Conservation (phyloP, 1,140 invertebrate species). For the Tribolium castaneum region DNA sequence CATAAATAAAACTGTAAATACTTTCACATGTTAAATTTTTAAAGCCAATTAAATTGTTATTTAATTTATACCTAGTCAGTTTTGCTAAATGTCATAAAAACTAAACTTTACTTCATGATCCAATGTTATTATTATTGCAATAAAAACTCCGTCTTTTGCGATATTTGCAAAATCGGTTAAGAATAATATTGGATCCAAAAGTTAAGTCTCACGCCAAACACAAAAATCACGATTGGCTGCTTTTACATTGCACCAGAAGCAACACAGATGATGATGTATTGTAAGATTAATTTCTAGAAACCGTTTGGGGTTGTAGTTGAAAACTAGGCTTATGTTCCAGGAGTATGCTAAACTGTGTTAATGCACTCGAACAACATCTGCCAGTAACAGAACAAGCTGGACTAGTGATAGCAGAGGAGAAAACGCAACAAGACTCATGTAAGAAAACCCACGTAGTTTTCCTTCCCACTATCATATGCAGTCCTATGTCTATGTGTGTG, state of each 20-base stretch:
- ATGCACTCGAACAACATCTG: conserved; percentile 82
- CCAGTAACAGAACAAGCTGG: conserved; percentile 79
- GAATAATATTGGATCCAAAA: conserved; percentile 4
- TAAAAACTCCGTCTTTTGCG: neutral
- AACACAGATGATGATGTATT: conserved; percentile 33
- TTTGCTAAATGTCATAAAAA: conserved; percentile 22
- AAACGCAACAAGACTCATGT: conserved; percentile 84
- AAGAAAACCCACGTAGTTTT: conserved; percentile 65
- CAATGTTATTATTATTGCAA: neutral
- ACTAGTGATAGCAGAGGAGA: conserved; percentile 81
- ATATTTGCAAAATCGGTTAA: neutral
- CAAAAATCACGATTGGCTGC: conserved; percentile 27
- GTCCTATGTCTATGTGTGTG: conserved; percentile 33
- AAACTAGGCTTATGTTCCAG: conserved; percentile 70
- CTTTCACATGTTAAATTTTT: conserved; percentile 1
- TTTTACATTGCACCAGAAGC: conserved; percentile 27
- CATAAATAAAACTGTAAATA: neutral
- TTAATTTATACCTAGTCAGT: conserved; percentile 9
- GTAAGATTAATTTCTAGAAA: conserved; percentile 37
- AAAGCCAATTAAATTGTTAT: neutral
- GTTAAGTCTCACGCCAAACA: conserved; percentile 22
- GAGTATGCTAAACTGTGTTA: conserved; percentile 89
- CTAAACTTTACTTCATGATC: neutral
- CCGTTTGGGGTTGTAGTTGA: conserved; percentile 35
- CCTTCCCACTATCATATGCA: conserved; percentile 31